Conservation (phyloP, 1,140 invertebrate genomes). For the Musca domestica region DNA sequence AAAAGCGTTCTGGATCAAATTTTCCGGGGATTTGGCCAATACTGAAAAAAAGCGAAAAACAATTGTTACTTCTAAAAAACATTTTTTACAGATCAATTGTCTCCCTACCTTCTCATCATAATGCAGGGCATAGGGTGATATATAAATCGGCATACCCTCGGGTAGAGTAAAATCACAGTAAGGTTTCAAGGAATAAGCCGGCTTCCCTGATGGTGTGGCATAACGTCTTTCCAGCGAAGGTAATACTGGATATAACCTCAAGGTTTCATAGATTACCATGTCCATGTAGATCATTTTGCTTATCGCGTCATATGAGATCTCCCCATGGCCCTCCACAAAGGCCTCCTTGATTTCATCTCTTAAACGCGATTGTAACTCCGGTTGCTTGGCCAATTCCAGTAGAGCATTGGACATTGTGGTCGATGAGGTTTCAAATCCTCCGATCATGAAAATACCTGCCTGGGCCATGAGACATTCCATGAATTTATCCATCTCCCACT, state of each 20-base stretch:
- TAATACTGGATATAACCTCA: slow-evolving; percentile 45
- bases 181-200: slow-evolving; percentile 38
- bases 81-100: not conserved
- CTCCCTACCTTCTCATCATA: slow-evolving; percentile 40
- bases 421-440: slow-evolving; percentile 76
- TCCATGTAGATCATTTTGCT: slow-evolving; percentile 63
- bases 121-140: slow-evolving; percentile 40
- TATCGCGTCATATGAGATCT: slow-evolving; percentile 63
- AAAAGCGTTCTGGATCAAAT: slow-evolving; percentile 67
- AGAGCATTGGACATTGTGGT: slow-evolving; percentile 65
- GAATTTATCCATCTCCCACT: slow-evolving; percentile 54
- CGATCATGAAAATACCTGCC: slow-evolving; percentile 68
- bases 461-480: slow-evolving; percentile 65
- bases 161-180: slow-evolving; percentile 35
- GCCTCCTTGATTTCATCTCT: slow-evolving; percentile 63
- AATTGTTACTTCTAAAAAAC: slow-evolving; percentile 41
- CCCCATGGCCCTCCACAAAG: slow-evolving; percentile 53
- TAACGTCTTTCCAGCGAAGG: slow-evolving; percentile 43
- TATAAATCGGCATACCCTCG: slow-evolving; percentile 41
- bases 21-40: slow-evolving; percentile 65
- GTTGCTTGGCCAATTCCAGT: slow-evolving; percentile 67
- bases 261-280: slow-evolving; percentile 57
- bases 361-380: slow-evolving; percentile 64
- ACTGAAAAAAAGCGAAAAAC: slow-evolving; percentile 58
- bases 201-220: slow-evolving; percentile 24